Evolutionary conservation across 1,140 invertebrate genomes (phyloP).

Genomic region (Gryllus bimaculatus): DNA sequence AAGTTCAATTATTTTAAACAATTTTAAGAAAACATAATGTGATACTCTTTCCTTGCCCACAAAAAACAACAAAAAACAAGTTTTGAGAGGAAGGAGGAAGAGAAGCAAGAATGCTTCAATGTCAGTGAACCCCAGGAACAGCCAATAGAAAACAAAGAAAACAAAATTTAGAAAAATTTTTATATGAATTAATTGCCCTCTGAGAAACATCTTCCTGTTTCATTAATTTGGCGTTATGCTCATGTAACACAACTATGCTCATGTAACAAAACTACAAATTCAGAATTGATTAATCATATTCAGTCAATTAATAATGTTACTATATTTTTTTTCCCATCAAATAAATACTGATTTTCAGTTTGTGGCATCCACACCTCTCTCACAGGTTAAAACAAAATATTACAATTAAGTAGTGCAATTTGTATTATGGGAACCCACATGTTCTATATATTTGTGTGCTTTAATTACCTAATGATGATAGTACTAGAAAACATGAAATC

Average conservation of each 20-base stretch:
- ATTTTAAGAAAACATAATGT: background rate
- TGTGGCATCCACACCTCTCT: background rate
- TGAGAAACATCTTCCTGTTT: no score
- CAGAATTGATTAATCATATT: background rate
- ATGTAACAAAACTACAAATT: background rate
- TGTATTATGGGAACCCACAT: no score
- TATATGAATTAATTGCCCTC: no score
- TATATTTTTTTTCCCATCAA: background rate
- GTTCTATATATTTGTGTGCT: no score
- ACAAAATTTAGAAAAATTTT: background rate
- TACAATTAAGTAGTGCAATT: no score
- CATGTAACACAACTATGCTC: background rate
- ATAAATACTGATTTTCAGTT: background rate
- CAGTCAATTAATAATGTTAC: constrained; percentile 6
- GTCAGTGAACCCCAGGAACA: background rate
- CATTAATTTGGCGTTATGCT: no score
- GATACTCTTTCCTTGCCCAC: background rate
- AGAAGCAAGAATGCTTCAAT: background rate
- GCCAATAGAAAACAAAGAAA: background rate
- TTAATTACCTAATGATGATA: no score
- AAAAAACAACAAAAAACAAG: background rate
- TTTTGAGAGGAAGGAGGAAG: background rate
- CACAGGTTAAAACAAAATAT: background rate
- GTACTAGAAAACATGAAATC: no score
- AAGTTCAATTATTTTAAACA: background rate